Evolutionary conservation across 2,113 vertebrate species (phyloP).

Genomic region (Alethe castanea): DNA sequence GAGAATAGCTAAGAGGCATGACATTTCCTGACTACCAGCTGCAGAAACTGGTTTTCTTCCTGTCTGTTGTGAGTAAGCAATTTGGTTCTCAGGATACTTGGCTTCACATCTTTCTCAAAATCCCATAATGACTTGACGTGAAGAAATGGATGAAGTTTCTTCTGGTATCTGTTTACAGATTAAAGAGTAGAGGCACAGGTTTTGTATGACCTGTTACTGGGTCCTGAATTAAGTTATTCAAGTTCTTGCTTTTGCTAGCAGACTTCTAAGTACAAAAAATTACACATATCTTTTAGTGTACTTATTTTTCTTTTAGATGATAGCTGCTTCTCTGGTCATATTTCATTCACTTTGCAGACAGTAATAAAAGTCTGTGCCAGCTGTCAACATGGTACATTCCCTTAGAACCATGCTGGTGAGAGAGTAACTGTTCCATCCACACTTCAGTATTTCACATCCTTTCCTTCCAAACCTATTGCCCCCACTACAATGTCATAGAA

Average conservation of each 20-base stretch:
- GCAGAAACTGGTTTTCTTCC: not conserved
- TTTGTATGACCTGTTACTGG: not conserved
- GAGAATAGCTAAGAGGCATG: not conserved
- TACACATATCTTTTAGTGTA: not conserved
- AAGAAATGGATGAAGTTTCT: not conserved
- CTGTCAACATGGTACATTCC: not conserved
- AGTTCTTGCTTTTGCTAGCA: not conserved
- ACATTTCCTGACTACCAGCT: not conserved
- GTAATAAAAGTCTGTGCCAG: not conserved
- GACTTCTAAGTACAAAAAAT: not conserved
- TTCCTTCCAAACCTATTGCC: not conserved
- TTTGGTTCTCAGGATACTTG: not conserved
- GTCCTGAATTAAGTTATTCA: not conserved
- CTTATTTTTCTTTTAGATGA: not conserved
- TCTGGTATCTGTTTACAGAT: not conserved
- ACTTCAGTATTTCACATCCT: not conserved
- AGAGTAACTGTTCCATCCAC: not conserved
- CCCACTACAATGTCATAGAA: not conserved
- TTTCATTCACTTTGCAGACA: not conserved
- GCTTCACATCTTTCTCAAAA: not conserved
- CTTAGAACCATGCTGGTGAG: not conserved
- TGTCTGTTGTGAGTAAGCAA: not conserved
- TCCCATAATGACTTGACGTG: not conserved
- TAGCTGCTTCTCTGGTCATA: not conserved
- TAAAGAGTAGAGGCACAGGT: not conserved